These are phyloP conservation scores for Prochilodus magdalenae DNA, from an alignment of 2,113 vertebrate species.

Conservation along the genomic window DNA sequence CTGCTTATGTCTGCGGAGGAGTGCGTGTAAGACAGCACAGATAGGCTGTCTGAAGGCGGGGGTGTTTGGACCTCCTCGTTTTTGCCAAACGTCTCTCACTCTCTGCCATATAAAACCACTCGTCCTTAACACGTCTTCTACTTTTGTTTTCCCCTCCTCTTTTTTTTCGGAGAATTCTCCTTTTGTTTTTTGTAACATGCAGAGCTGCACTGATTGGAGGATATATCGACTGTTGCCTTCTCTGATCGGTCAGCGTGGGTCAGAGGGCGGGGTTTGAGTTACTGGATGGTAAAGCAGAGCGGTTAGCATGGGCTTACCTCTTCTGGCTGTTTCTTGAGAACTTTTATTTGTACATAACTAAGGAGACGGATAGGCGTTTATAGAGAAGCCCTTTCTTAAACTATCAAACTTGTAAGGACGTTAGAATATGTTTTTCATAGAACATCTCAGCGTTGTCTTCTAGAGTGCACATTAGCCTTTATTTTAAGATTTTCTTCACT, in stretches of 20 bases:
- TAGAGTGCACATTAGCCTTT: slow-evolving; percentile 64
- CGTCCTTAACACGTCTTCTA: slow-evolving; percentile 74
- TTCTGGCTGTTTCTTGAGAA: slow-evolving; percentile 54
- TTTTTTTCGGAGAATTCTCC: slow-evolving; percentile 48
- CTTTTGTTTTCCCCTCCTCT: slow-evolving; percentile 51
- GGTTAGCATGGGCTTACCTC: slow-evolving; percentile 37
- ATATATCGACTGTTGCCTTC: slow-evolving; percentile 62
- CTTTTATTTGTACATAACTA: slow-evolving; percentile 71
- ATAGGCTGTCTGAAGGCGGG: background rate
- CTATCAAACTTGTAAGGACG: slow-evolving; percentile 50
- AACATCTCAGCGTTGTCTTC: slow-evolving; percentile 53
- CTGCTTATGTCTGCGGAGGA: slow-evolving; percentile 99
- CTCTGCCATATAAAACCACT: slow-evolving; percentile 80
- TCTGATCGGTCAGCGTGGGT: slow-evolving; percentile 47
- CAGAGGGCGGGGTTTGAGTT: slow-evolving; percentile 67
- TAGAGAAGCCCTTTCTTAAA: slow-evolving; percentile 61
- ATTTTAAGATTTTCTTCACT: slow-evolving; percentile 63
- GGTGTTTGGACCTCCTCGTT: slow-evolving; percentile 53
- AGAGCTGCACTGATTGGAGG: slow-evolving; percentile 72
- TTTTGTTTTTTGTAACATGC: slow-evolving; percentile 73
- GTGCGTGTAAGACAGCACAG: slow-evolving; percentile 84
- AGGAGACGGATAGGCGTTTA: slow-evolving; percentile 61
- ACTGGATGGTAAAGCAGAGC: slow-evolving; percentile 49
- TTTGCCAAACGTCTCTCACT: slow-evolving; percentile 75
- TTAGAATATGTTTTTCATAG: background rate